Evolutionary conservation across 2,888 invertebrate genomes (phyloP).

Genomic region (Mythimna impura): DNA sequence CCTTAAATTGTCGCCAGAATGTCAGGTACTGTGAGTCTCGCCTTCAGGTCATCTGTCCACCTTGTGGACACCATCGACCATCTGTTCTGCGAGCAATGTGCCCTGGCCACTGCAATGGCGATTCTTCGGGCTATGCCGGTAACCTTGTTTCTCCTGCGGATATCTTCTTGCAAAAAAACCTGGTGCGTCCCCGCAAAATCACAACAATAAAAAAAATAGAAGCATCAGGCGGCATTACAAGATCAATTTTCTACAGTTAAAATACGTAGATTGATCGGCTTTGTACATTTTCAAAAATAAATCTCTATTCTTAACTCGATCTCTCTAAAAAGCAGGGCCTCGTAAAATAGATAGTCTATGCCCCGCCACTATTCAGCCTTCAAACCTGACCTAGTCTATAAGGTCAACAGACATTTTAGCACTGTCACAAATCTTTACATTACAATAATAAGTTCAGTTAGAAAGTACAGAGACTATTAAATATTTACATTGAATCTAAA

Average conservation of each 20-base stretch:
- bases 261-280: neutral
- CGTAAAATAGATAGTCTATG: neutral
- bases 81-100: no score
- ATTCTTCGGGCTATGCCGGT: no score
- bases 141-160: no score
- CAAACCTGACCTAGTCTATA: slow-evolving; percentile 25
- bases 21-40: no score
- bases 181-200: neutral
- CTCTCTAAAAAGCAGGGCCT: neutral
- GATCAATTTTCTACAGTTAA: neutral
- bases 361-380: slow-evolving; percentile 16
- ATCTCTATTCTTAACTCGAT: neutral
- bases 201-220: neutral
- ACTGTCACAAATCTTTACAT: neutral
- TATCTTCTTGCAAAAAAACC: no score
- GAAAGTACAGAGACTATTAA: neutral
- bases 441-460: neutral
- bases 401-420: slow-evolving; percentile 29
- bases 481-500: slow-evolving; percentile 12
- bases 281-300: neutral
- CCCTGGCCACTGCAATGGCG: no score
- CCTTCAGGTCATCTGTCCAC: no score
- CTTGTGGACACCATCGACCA: no score
- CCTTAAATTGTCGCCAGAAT: no score
- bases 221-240: no score